Base-by-base conservation (phyloP, 1,140 invertebrate genomes). In the Andricus grossulariae region DNA sequence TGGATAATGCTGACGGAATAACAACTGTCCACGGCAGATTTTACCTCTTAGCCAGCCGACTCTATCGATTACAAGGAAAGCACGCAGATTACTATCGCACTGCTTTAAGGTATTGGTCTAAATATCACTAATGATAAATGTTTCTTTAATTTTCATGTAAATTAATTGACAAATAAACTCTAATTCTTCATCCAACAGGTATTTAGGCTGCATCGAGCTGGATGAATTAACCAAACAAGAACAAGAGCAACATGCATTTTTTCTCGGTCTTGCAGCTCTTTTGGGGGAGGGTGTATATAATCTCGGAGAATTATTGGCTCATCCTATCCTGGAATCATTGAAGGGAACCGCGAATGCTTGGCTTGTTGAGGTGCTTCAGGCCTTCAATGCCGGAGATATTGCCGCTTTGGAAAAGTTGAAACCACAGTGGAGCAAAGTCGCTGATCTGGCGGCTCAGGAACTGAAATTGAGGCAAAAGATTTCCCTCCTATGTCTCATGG, bases 271-370 rank as follows among this genome's bases (percentile, higher is more conserved):
- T 7, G 98, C 99, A 12, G 98, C 98, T 0, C 93, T 99, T 13
- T 90, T 99, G 1, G 98, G 98, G 12, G 97, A 99, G 86, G 97
- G 96, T 52, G 97, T 99, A 18, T 99, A 99, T 89, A 99, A 99
- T 91, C 95, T 99, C 86, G 98, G 98, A 0, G 99, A 99, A 92
- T 91, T 99, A 86, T 94, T 99, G 45, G 97, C 97, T 21, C 98
- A 99, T 93, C 97, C 98, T 3, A 96, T 99, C 50, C 90, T 99
- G 81, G 95, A 97, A 77, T 95, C 96, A 1, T 91, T 99, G 18
- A 95, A 95, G 79, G 93, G 93, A 12, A 97, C 97, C 0, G 92
- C 95, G 19, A 96, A 97, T 80, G 94, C 94, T 25, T 99, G 98
- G 98, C 92, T 99, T 0, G 93, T 98, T 4, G 96, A 98, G 80